These are phyloP conservation scores for Sula dactylatra DNA, from an alignment of 2,113 vertebrate species.

Conservation along the genomic window DNA sequence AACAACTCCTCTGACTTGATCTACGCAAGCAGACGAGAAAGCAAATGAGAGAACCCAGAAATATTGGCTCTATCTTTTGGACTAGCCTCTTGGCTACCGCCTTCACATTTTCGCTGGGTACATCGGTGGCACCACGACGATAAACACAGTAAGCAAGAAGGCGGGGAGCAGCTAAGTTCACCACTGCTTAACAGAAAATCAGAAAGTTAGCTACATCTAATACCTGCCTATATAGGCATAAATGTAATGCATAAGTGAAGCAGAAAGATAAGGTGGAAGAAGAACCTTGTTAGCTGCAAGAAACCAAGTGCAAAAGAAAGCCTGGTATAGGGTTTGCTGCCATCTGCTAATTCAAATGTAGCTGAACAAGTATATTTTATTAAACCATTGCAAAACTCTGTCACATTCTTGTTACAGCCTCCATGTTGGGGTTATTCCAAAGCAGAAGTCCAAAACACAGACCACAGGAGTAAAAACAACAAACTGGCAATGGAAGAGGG, in stretches of 20 bases:
- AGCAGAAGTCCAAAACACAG: conserved; percentile 29
- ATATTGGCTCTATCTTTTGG: background rate
- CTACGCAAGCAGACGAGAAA: background rate
- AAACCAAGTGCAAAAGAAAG: background rate
- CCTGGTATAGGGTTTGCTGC: background rate
- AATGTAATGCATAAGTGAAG: background rate
- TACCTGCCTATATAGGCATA: background rate
- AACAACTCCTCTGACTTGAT: background rate
- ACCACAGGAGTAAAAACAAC: background rate
- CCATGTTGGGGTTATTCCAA: background rate
- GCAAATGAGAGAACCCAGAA: conserved; percentile 3
- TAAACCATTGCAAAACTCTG: conserved; percentile 13
- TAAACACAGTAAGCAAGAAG: background rate
- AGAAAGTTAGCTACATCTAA: background rate
- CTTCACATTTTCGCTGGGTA: background rate
- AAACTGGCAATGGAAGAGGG: background rate
- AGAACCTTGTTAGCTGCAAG: background rate
- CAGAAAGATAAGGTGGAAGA: background rate
- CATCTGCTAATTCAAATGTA: background rate
- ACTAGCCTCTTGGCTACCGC: background rate
- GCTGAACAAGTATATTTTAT: background rate
- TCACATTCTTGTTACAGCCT: background rate
- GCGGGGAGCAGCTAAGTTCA: background rate
- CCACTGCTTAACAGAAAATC: background rate
- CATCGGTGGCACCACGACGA: background rate